Conservation (phyloP, 2,888 invertebrate species). For the Sphaeridia pumilis region DNA sequence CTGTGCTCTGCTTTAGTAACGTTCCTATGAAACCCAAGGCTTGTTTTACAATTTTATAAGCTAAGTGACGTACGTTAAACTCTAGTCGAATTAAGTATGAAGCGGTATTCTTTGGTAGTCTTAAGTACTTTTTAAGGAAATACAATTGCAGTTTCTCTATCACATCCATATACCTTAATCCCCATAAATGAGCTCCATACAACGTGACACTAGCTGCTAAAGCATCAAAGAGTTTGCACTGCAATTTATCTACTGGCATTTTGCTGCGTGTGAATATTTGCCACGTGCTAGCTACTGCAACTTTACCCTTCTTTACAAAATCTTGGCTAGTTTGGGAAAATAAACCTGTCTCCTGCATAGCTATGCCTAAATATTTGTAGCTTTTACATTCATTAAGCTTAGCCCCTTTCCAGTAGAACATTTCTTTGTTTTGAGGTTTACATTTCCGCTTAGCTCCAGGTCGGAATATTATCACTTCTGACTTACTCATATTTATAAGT, state of each 20-base stretch:
- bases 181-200: too few relatives aligned
- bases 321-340: neutral
- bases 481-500: neutral
- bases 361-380: neutral
- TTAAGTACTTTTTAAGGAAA: too few relatives aligned
- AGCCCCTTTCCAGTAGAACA: neutral
- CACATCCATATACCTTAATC: too few relatives aligned
- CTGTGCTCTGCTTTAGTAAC: too few relatives aligned
- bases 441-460: too few relatives aligned
- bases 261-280: neutral
- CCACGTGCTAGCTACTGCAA: neutral
- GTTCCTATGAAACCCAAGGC: too few relatives aligned
- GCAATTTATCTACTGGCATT: neutral
- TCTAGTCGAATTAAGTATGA: too few relatives aligned
- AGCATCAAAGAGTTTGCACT: neutral
- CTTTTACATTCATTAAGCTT: neutral
- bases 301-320: neutral
- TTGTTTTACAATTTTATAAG: too few relatives aligned
- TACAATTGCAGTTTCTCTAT: too few relatives aligned
- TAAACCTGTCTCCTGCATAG: neutral
- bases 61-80: too few relatives aligned
- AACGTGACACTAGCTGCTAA: too few relatives aligned
- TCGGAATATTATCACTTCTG: neutral
- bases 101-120: too few relatives aligned
- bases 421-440: neutral